Evolutionary conservation across 1,140 invertebrate genomes (phyloP).

Genomic region (Caenorhabditis remanei): DNA sequence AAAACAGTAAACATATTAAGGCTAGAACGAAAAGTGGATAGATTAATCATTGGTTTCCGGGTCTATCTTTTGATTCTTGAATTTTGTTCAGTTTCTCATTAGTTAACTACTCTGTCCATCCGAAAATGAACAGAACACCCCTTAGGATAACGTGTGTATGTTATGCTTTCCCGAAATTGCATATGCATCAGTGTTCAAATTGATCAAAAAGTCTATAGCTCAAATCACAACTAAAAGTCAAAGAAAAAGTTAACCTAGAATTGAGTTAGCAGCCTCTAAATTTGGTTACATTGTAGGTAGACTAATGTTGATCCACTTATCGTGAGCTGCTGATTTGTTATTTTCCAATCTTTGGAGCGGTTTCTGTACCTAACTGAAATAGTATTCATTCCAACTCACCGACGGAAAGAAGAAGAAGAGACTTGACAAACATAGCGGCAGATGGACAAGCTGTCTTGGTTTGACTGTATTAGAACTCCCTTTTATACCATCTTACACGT

Average conservation of each 20-base stretch:
- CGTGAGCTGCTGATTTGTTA: slow-evolving; percentile 18
- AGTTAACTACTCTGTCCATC: not conserved
- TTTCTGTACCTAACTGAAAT: not conserved
- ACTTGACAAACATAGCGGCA: slow-evolving; percentile 44
- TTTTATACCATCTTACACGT: slow-evolving; percentile 39
- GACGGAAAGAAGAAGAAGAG: slow-evolving; percentile 38
- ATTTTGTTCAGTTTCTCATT: not conserved
- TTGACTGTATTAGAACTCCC: not conserved
- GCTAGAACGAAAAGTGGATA: not conserved
- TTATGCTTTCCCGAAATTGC: not conserved
- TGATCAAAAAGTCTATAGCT: not conserved
- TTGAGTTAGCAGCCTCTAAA: slow-evolving; percentile 1
- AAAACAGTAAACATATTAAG: not conserved
- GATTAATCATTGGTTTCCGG: slow-evolving; percentile 36
- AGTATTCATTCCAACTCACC: not conserved
- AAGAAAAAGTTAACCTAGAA: not conserved
- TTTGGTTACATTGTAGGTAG: not conserved
- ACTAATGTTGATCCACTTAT: not conserved
- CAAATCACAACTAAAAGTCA: not conserved
- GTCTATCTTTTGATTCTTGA: not conserved
- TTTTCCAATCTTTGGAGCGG: not conserved
- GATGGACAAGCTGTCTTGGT: slow-evolving; percentile 31
- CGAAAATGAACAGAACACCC: not conserved
- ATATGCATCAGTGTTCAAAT: slow-evolving; percentile 19
- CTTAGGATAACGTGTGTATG: too few species aligned